These are phyloP conservation scores for Rhyacophila evoluta DNA, from an alignment of 2,888 invertebrate species.

Conservation along the genomic window DNA sequence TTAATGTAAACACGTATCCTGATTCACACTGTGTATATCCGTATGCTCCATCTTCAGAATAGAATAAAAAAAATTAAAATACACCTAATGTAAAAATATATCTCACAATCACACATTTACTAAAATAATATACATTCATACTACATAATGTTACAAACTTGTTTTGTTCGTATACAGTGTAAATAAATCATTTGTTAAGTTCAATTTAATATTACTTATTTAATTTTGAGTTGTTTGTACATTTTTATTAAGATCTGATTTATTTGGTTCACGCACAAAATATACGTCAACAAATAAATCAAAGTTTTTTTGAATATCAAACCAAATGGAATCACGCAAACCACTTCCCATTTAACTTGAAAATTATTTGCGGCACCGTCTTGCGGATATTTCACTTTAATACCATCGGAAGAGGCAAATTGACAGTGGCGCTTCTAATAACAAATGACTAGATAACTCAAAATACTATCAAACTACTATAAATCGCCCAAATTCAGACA, in stretches of 20 bases:
- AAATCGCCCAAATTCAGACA: too few species aligned
- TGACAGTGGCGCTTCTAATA: background rate
- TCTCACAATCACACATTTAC: too few species aligned
- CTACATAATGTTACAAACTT: too few species aligned
- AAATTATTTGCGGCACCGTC: conserved; percentile 18
- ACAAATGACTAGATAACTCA: too few species aligned
- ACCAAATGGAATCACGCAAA: conserved; percentile 24
- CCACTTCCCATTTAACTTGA: conserved; percentile 24
- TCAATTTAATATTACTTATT: background rate
- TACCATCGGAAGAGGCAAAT: conserved; percentile 18
- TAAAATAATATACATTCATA: too few species aligned
- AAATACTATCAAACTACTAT: too few species aligned
- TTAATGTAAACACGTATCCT: too few species aligned
- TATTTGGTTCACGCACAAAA: conserved; percentile 18
- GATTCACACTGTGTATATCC: too few species aligned
- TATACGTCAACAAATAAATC: conserved; percentile 24
- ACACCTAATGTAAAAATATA: too few species aligned
- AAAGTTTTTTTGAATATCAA: conserved; percentile 19
- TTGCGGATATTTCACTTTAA: conserved; percentile 22
- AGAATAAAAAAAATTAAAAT: too few species aligned
- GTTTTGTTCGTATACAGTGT: background rate
- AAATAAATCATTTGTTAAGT: background rate
- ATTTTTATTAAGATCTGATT: conserved; percentile 18
- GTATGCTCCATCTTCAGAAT: too few species aligned
- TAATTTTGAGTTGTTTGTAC: conserved; percentile 13